A percentile compares a stretch with the other conserved stretches of the same genome.
These are phyloP conservation scores for Cheilosia impressa DNA, from an alignment of 2,888 invertebrate species.

Conservation along the genomic window DNA sequence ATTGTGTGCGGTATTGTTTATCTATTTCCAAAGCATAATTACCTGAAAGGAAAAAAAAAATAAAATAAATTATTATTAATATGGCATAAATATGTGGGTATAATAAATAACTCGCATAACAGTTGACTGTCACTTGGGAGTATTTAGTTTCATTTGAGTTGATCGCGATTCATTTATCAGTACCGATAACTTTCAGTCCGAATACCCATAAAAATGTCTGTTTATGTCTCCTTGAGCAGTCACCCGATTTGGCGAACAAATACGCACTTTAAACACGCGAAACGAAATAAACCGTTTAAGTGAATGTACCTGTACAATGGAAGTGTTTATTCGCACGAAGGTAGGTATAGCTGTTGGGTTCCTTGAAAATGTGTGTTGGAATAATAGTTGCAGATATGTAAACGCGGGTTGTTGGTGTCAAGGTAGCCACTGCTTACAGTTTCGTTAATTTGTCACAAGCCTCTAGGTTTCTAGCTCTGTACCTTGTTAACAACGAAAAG, in stretches of 20 bases:
- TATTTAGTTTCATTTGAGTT: neutral
- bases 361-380: neutral
- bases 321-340: neutral
- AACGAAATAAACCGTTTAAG: constrained; percentile 15
- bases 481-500: too few species aligned
- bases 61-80: neutral
- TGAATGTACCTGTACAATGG: too few species aligned
- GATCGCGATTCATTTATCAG: too few species aligned
- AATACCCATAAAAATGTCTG: constrained; percentile 22
- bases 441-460: too few species aligned
- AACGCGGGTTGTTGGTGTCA: too few species aligned
- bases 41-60: constrained; percentile 27
- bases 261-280: constrained; percentile 28
- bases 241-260: constrained; percentile 40
- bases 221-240: constrained; percentile 19
- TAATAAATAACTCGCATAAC: neutral
- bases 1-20: too few species aligned
- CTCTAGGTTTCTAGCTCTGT: too few species aligned
- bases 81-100: neutral
- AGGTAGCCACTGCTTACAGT: too few species aligned
- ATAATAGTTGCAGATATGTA: too few species aligned
- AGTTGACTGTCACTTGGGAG: neutral
- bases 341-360: too few species aligned
- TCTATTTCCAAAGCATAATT: neutral
- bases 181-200: constrained; percentile 5